A percentile compares a stretch with the other conserved stretches of the same genome.
Conservation (phyloP, 2,888 invertebrate genomes). For the Plutella xylostella region DNA sequence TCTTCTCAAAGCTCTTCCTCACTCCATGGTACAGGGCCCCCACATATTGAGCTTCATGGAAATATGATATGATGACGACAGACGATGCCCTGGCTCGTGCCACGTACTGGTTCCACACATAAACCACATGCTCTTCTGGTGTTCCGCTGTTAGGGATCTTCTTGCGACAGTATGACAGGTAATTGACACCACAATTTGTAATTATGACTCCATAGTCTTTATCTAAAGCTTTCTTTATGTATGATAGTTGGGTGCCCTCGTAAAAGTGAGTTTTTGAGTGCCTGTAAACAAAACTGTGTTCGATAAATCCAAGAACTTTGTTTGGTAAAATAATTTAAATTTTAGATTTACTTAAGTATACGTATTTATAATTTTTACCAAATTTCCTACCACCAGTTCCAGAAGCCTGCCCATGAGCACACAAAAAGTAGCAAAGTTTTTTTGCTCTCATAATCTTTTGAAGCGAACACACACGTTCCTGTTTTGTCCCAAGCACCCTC, state of each 20-base stretch:
- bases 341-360: no score
- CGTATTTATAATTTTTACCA: background rate
- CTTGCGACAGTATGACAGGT: constrained; percentile 50
- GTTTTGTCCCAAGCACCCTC: constrained; percentile 44
- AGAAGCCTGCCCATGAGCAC: constrained; percentile 77
- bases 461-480: constrained; percentile 77
- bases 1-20: constrained; percentile 72
- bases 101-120: constrained; percentile 78
- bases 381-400: background rate
- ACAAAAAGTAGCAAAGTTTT: constrained; percentile 76
- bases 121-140: constrained; percentile 72
- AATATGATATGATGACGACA: constrained; percentile 82
- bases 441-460: constrained; percentile 68
- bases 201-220: constrained; percentile 78
- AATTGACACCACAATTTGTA: constrained; percentile 80
- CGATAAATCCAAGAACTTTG: background rate
- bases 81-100: constrained; percentile 65
- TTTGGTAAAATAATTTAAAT: no score
- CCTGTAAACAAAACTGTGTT: constrained; percentile 38
- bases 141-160: constrained; percentile 67
- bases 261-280: constrained; percentile 83
- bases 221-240: constrained; percentile 72
- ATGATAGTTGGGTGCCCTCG: constrained; percentile 82
- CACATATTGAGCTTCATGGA: constrained; percentile 80
- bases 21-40: constrained; percentile 66